Evolutionary conservation across 2,888 invertebrate species (phyloP).

Genomic region (Prenolepis imparis): DNA sequence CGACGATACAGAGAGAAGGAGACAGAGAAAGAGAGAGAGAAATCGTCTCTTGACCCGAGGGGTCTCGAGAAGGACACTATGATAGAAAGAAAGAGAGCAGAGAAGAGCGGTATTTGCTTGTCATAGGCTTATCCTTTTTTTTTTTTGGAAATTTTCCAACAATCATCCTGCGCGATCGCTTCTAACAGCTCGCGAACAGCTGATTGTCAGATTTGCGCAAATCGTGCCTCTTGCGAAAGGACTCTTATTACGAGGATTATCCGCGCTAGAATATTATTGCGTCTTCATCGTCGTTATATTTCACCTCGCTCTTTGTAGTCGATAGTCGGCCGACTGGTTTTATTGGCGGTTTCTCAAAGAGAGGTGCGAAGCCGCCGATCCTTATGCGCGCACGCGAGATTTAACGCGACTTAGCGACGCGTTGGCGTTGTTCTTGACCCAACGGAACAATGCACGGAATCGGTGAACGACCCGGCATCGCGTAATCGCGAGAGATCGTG

Average conservation of each 20-base stretch:
- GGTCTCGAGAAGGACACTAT: conserved; percentile 53
- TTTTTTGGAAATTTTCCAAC: conserved; percentile 37
- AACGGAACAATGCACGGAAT: conserved; percentile 69
- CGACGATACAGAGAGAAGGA: conserved; percentile 54
- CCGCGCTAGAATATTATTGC: not conserved
- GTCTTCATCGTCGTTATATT: conserved; percentile 17
- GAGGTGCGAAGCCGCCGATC: conserved; percentile 68
- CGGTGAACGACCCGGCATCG: conserved; percentile 67
- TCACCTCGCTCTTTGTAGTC: not conserved
- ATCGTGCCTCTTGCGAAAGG: not conserved
- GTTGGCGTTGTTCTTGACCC: conserved; percentile 73
- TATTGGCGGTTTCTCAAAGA: conserved; percentile 68
- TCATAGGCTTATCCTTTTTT: conserved; percentile 59
- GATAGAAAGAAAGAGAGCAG: conserved; percentile 24
- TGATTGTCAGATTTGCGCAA: not conserved
- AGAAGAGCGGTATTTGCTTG: conserved; percentile 53
- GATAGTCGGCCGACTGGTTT: conserved; percentile 67
- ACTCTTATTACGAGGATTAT: conserved; percentile 33
- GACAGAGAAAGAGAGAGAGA: conserved; percentile 36
- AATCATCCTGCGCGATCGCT: not conserved
- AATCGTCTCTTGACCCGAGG: conserved; percentile 68
- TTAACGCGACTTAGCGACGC: conserved; percentile 45
- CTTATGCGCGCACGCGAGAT: conserved; percentile 44
- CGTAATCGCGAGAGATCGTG: conserved; percentile 38
- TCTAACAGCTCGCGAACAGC: not conserved